A percentile compares a stretch with the other conserved stretches of the same genome.
Conservation (phyloP, 2,888 invertebrate species). For the Drosophila longiperda region DNA sequence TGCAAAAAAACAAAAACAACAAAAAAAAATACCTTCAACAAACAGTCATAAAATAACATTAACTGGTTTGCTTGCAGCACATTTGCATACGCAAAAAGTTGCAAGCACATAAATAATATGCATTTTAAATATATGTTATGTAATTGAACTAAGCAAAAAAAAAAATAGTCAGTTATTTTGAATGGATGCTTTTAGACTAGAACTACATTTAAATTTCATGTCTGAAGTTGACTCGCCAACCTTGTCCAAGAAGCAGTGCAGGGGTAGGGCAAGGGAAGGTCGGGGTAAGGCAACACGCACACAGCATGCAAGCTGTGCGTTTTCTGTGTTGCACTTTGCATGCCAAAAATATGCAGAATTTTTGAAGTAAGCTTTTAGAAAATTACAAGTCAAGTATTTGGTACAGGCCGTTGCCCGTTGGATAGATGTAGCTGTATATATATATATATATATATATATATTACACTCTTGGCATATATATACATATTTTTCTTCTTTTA, state of each 20-base stretch:
- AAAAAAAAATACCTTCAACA: neutral
- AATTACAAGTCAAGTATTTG: constrained; percentile 74
- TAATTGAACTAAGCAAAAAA: neutral
- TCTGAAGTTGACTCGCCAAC: neutral
- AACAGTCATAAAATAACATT: neutral
- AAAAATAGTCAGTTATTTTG: neutral
- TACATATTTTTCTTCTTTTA: constrained; percentile 61
- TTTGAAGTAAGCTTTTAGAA: constrained; percentile 74
- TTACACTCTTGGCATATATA: constrained; percentile 31
- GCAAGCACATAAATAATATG: neutral
- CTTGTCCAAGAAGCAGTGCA: neutral
- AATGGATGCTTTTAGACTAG: neutral
- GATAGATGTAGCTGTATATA: constrained; percentile 6
- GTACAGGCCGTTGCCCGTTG: constrained; percentile 22
- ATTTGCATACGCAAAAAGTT: neutral
- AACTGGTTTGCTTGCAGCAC: neutral
- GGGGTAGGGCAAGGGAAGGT: too few relatives aligned
- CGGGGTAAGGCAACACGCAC: neutral
- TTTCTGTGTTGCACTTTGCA: constrained; percentile 58
- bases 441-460: constrained; percentile 43
- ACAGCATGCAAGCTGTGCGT: constrained; percentile 18
- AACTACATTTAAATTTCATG: constrained; percentile 30
- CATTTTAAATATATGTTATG: neutral
- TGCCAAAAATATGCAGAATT: constrained; percentile 75
- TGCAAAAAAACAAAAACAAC: neutral